A percentile compares a stretch with the other conserved stretches of the same genome.
phyloP scores from a whole-genome alignment of 2,797 vertebrate species.

The Heteromormyrus szaboi region DNA sequence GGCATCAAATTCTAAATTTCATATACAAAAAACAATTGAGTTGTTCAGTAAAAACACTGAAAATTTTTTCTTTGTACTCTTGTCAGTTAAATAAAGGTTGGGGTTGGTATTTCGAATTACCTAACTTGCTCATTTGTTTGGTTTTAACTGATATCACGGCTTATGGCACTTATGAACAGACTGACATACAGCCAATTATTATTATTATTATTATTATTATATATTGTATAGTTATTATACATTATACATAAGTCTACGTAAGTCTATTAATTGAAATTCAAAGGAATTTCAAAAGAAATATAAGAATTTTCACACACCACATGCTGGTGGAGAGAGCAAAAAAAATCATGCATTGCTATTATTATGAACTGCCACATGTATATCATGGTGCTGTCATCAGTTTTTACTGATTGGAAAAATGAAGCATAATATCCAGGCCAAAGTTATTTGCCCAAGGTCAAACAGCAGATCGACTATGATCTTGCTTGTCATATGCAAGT shows the following conservation, averaged over 20 bases:
- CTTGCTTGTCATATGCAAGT: conserved; percentile 11
- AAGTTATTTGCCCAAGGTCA: conserved; percentile 26
- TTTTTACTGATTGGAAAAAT: neutral
- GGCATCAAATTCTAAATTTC: neutral
- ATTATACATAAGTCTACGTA: neutral
- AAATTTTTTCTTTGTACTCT: neutral
- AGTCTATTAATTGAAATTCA: neutral
- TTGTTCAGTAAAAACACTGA: neutral
- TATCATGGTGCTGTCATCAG: neutral
- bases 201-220: neutral
- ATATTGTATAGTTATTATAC: neutral
- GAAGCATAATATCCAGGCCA: conserved; percentile 13
- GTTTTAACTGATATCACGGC: neutral
- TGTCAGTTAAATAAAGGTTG: neutral
- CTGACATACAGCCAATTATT: neutral
- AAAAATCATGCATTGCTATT: neutral
- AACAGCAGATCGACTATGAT: neutral
- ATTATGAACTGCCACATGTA: neutral
- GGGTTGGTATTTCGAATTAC: neutral
- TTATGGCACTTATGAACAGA: neutral
- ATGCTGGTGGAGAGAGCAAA: conserved; percentile 33
- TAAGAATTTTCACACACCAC: neutral
- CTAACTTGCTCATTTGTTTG: neutral
- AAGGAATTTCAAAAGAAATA: neutral
- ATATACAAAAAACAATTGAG: neutral